Percentiles rank a stretch among this genome's conserved stretches.
These are phyloP conservation scores for Proterorhinus semilunaris DNA, from an alignment of 2,113 vertebrate species.

Conservation along the genomic window DNA sequence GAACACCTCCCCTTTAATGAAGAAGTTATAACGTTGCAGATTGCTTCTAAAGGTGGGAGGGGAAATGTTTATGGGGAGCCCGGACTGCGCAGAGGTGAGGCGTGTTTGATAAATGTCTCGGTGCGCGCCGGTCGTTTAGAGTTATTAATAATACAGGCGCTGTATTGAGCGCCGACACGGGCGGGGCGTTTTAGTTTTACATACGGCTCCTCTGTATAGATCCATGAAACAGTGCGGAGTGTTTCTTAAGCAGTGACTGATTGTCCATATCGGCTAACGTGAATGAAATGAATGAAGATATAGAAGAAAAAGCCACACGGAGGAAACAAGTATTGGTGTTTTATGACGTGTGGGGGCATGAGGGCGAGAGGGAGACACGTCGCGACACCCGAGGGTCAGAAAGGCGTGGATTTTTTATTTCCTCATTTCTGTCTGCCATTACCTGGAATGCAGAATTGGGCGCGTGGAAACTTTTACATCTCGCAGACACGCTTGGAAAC, in stretches of 20 bases:
- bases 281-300: constrained; percentile 3
- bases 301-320: constrained; percentile 1
- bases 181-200: constrained; percentile 65
- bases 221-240: constrained; percentile 54
- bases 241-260: constrained; percentile 58
- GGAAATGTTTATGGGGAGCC: constrained; percentile 13
- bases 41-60: constrained; percentile 18
- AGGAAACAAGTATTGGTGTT: constrained; percentile 35
- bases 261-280: constrained; percentile 41
- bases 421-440: no score
- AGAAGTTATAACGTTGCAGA: constrained; percentile 32
- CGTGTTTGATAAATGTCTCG: constrained; percentile 53
- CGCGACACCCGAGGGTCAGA: no score
- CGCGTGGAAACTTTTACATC: neutral
- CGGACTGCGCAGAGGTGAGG: constrained; percentile 32
- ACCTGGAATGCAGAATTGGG: neutral
- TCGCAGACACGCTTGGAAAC: neutral
- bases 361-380: constrained; percentile 19
- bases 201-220: constrained; percentile 57
- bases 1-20: constrained; percentile 7
- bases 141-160: constrained; percentile 73
- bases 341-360: constrained; percentile 5
- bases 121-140: constrained; percentile 51
- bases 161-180: constrained; percentile 58
- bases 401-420: constrained; percentile 23